Percentiles rank a stretch among this genome's conserved stretches.
Conservation (phyloP, 2,113 vertebrate genomes). For the Psophia crepitans region DNA sequence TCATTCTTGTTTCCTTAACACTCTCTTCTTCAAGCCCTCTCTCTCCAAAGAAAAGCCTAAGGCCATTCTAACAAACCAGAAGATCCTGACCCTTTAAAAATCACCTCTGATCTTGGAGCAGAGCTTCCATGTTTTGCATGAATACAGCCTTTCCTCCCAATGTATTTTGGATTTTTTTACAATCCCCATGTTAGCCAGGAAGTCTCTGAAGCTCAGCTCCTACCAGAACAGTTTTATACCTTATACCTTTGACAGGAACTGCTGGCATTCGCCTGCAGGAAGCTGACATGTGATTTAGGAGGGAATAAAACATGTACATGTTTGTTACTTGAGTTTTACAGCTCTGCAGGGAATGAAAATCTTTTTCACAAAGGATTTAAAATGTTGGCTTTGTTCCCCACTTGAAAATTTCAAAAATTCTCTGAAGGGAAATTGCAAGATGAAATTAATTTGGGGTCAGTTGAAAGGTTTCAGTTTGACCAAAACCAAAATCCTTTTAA, state of each 20-base stretch:
- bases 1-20: constrained; percentile 33
- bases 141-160: constrained; percentile 8
- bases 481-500: constrained; percentile 47
- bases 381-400: constrained; percentile 35
- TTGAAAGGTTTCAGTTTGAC: constrained; percentile 28
- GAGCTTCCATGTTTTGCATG: constrained; percentile 42
- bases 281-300: constrained; percentile 59
- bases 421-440: constrained; percentile 27
- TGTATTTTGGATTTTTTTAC: constrained; percentile 51
- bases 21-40: constrained; percentile 9
- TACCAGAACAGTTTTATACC: constrained; percentile 53
- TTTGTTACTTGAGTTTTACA: constrained; percentile 66
- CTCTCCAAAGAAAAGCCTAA: not conserved
- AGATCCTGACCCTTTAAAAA: constrained; percentile 34
- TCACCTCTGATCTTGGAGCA: constrained; percentile 34
- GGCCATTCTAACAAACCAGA: constrained; percentile 11
- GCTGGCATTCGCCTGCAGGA: constrained; percentile 40
- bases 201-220: constrained; percentile 55
- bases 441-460: constrained; percentile 48
- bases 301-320: constrained; percentile 56
- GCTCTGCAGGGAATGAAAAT: constrained; percentile 34
- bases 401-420: constrained; percentile 55
- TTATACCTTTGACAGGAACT: constrained; percentile 59
- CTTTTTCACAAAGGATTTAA: constrained; percentile 57
- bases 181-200: constrained; percentile 44